Evolutionary conservation across 1,140 invertebrate genomes (phyloP), one percentile per base, ranked within the genome.

Genomic region (Ostrea edulis): DNA sequence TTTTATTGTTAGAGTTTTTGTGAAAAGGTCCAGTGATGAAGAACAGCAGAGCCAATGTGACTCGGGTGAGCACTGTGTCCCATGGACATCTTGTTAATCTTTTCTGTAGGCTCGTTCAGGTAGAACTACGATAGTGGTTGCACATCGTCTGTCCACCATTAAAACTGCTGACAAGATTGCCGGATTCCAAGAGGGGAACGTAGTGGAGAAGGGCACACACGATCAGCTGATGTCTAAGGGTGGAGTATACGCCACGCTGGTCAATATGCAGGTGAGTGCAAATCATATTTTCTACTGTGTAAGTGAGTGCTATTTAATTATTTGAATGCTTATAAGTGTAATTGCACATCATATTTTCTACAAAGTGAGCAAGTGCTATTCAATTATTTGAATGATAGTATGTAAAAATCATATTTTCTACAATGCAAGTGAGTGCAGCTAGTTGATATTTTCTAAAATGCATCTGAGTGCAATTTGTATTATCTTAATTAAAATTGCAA

Each of bases 201-300:
- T 94, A 12, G 90, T 91, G 12, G 95, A 95, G 88, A 83, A 89
- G 25, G 95, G 95, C 44, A 95, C 93, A 9, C 95, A 96, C 93
- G 93, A 94, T 12, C 94, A 96, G 87, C 89, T 96, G 44, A 94
- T 96, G 91, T 88, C 9, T 11, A 90, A 93, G 54, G 68, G 92
- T 54, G 95, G 95, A 81, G 83, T 95, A 3, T 96, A 95, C 90
- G 90, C 91, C 58, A 22, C 87, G 14, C 91, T 93, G 29, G 92
- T 93, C 44, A 93, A 52, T 8, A 82, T 71, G 54, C 92, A 93
- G 90, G 91, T 92, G 35, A 87, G 65, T 62, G 20, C 5, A 0
- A 14, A 82, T 22, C 44, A 29, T 29, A 0, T 44, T 44, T 44
- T 44, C 35, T 44, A 44, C 35, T 12, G 35, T 20, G 11, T 8